Conservation (phyloP, 92 coral and sea anemone species). For the Palythoa grandiflora region DNA sequence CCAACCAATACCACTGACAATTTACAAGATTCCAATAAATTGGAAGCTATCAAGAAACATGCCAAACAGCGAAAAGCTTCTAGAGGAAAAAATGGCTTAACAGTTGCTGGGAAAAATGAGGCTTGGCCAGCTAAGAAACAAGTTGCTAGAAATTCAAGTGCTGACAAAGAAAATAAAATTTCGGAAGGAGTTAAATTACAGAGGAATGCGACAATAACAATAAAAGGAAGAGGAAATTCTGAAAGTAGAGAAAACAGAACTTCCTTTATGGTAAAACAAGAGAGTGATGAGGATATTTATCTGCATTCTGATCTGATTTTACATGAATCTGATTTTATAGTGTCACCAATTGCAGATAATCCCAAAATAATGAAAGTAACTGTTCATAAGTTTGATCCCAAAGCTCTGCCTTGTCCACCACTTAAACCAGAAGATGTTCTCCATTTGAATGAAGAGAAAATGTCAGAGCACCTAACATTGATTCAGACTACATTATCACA, state of each 20-base stretch:
- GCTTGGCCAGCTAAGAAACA: slow-evolving; percentile 2
- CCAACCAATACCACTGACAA: neutral
- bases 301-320: slow-evolving; percentile 65
- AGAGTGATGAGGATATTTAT: slow-evolving; percentile 6
- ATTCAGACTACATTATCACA: slow-evolving; percentile 73
- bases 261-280: slow-evolving; percentile 8
- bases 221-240: slow-evolving; percentile 13
- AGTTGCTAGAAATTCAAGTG: neutral
- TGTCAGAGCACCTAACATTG: slow-evolving; percentile 69
- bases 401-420: slow-evolving; percentile 85
- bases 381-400: slow-evolving; percentile 91
- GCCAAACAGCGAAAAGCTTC: slow-evolving; percentile 7
- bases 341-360: slow-evolving; percentile 92
- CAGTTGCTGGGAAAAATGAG: neutral
- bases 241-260: slow-evolving; percentile 38
- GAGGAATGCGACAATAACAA: slow-evolving; percentile 27
- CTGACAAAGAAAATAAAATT: slow-evolving; percentile 20
- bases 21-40: slow-evolving; percentile 18
- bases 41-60: slow-evolving; percentile 26
- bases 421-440: slow-evolving; percentile 89
- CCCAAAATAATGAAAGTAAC: slow-evolving; percentile 85
- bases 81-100: slow-evolving; percentile 23
- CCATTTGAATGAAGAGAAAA: slow-evolving; percentile 70
- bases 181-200: slow-evolving; percentile 33
- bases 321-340: slow-evolving; percentile 90